Percentiles rank a stretch among this genome's conserved stretches.
phyloP scores from a whole-genome alignment of 1,140 invertebrate species.

The Procambarus clarkii region DNA sequence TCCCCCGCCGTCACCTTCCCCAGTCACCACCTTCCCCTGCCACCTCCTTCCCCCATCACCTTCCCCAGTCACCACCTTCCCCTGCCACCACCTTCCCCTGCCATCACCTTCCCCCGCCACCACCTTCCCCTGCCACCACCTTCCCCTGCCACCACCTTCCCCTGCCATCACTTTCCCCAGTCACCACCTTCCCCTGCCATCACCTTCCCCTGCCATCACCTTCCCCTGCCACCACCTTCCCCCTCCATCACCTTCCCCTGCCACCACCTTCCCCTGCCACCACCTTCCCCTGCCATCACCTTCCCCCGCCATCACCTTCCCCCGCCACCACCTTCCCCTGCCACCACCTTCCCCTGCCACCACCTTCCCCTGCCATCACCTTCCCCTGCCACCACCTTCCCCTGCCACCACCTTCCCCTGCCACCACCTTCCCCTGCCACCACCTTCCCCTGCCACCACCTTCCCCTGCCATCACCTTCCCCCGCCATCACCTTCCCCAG shows the following conservation, averaged over 20 bases:
- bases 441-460: too few species aligned
- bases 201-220: neutral
- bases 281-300: too few species aligned
- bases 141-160: neutral
- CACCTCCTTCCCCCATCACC: neutral
- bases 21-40: neutral
- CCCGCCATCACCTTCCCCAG: neutral
- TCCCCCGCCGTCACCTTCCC: neutral
- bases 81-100: neutral
- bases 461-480: neutral
- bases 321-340: too few species aligned
- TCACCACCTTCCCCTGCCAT: neutral
- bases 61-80: neutral
- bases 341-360: too few species aligned
- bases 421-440: too few species aligned
- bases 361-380: too few species aligned
- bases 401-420: too few species aligned
- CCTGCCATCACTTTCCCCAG: neutral
- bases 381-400: too few species aligned
- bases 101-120: neutral
- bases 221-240: neutral
- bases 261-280: too few species aligned
- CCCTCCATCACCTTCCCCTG: too few species aligned
- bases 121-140: neutral
- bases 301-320: too few species aligned